phyloP scores from a whole-genome alignment of 2,113 vertebrate species.

The Ornithorhynchus anatinus region DNA sequence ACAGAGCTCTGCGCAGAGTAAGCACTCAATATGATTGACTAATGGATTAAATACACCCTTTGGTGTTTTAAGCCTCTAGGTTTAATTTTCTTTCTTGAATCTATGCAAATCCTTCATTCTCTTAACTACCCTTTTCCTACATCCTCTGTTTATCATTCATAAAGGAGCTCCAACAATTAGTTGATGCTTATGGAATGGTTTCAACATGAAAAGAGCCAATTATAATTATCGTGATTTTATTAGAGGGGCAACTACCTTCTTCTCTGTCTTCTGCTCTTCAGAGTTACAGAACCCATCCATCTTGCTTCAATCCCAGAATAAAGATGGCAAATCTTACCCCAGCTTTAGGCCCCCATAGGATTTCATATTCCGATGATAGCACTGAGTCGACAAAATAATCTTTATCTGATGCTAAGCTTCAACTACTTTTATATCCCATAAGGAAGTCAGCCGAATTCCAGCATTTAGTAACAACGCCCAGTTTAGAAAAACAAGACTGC shows the following conservation, averaged over 20 bases:
- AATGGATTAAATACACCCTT: too few relatives aligned
- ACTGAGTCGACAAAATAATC: constrained; percentile 12
- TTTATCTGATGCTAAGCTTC: background rate
- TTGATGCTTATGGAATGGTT: background rate
- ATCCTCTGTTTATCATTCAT: too few relatives aligned
- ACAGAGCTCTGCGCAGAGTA: too few relatives aligned
- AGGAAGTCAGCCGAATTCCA: background rate
- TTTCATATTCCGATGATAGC: constrained; percentile 9
- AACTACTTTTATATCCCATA: background rate
- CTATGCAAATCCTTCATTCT: too few relatives aligned
- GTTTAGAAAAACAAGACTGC: constrained; percentile 9
- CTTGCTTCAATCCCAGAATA: background rate
- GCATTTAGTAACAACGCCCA: background rate
- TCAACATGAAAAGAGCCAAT: too few relatives aligned
- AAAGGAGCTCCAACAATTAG: background rate
- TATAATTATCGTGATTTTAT: too few relatives aligned
- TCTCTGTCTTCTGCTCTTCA: background rate
- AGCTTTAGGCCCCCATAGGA: constrained; percentile 11
- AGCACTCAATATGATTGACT: too few relatives aligned
- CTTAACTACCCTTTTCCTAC: background rate
- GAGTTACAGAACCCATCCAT: background rate
- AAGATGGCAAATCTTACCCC: constrained; percentile 27
- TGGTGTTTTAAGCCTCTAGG: too few relatives aligned
- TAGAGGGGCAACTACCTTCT: rapidly evolving
- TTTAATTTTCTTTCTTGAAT: too few relatives aligned